Percentiles rank a stretch among this genome's conserved stretches.
These are phyloP conservation scores for Leucophenga varia DNA, from an alignment of 1,140 invertebrate species.

Conservation along the genomic window DNA sequence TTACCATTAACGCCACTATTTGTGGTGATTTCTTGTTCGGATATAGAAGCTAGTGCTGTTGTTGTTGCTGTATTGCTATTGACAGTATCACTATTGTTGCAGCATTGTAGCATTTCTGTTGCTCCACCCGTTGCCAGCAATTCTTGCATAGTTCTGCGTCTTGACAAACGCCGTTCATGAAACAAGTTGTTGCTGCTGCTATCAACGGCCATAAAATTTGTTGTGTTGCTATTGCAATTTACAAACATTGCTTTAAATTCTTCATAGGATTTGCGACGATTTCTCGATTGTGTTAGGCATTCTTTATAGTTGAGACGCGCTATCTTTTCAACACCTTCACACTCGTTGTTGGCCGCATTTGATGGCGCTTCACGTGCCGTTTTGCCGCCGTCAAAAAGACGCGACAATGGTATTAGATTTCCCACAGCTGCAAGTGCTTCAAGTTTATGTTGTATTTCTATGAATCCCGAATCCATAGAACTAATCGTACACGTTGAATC, in stretches of 20 bases:
- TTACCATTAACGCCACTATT: constrained; percentile 13
- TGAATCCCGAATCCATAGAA: constrained; percentile 56
- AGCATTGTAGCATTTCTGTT: background rate
- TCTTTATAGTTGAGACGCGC: constrained; percentile 46
- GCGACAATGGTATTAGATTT: constrained; percentile 8
- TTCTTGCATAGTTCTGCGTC: constrained; percentile 10
- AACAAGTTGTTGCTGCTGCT: background rate
- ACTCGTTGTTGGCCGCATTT: background rate
- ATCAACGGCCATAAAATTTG: background rate
- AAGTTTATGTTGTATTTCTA: constrained; percentile 54
- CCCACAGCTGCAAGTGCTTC: constrained; percentile 36
- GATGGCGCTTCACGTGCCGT: background rate
- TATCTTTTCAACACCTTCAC: constrained; percentile 33
- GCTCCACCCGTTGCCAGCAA: constrained; percentile 9
- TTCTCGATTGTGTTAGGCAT: constrained; percentile 51
- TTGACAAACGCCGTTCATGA: background rate
- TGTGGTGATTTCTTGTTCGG: constrained; percentile 49
- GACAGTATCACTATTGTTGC: background rate
- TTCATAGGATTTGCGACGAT: constrained; percentile 55
- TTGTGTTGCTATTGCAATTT: background rate
- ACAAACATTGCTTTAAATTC: constrained; percentile 55
- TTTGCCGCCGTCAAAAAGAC: background rate
- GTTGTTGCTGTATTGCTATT: background rate
- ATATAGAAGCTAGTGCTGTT: constrained; percentile 45
- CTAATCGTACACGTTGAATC: constrained; percentile 55